Base-by-base conservation (phyloP, 2,888 invertebrate genomes). In the Metalampra italica region DNA sequence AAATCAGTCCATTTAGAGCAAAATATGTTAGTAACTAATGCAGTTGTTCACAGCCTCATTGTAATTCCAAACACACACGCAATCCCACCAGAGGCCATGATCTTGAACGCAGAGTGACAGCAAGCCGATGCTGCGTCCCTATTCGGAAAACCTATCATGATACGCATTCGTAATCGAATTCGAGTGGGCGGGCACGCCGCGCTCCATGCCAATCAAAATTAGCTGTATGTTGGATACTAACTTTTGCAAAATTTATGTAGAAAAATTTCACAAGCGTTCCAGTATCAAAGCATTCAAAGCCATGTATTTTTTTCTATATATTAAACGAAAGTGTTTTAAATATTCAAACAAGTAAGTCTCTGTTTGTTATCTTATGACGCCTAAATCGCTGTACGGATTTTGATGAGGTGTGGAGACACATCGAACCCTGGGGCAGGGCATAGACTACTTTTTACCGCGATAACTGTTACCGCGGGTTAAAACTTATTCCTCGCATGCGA, bases 11-110 rank as follows among this genome's bases (percentile, higher is more conserved):
- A 36, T 36, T 36, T 36, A 7, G 9, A 36, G 3, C 14, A 3
- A 39, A 37, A 37, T 37, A 14, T 39, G 9, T 13, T 39, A 15
- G 3, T 39, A 38, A 39, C 62, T 68, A 69, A 68, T 76, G 71
- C 74, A 64, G 66, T 60, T 57, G 55, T 72, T 69, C 63, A 50
- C 62, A 69, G 64, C 74, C 46, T 80, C 75, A 79, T 83, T 84
- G 78, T 72, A 73, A 83, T 83, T 81, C 83, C 63, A 62, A 58
- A 67, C 78, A 77, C 82, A 79, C 76, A 76, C 75, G 72, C 79
- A 82, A 82, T 82, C 78, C 75, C 67, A 62, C 55, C 64, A 60
- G 70, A 75, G 79, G 75, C 76, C 80, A 64, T 82, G 82, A 82
- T 83, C 83, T 84, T 82, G 75, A 78, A 74, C 75, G 70, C 54